Conservation (phyloP, 2,888 invertebrate genomes). For the Conomelus anceps region DNA sequence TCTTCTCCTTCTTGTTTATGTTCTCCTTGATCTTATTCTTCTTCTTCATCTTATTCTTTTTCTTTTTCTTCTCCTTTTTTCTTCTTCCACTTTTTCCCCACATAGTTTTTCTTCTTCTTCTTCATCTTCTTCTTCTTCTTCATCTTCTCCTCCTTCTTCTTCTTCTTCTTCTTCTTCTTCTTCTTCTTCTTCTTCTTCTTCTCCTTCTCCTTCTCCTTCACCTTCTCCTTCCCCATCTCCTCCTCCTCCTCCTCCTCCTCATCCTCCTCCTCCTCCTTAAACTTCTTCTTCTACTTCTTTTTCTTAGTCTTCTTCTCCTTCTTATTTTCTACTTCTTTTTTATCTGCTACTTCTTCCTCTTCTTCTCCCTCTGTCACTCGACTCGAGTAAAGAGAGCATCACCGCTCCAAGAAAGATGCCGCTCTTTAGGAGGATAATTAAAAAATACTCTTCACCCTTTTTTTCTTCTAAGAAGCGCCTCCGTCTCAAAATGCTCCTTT, state of each 20-base stretch:
- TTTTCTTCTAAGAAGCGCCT: no score
- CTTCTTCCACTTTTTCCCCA: background rate
- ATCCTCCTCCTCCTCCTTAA: background rate
- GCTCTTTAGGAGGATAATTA: no score
- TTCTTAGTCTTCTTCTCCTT: background rate
- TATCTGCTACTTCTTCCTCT: background rate
- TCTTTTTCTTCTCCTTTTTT: background rate
- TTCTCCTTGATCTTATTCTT: no score
- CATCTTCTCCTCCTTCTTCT: background rate
- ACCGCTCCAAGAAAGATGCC: no score
- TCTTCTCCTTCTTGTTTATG: background rate
- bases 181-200: background rate
- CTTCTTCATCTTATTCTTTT: no score
- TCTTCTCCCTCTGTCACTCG: background rate
- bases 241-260: no score
- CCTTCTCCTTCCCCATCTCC: no score
- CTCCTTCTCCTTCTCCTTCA: background rate
- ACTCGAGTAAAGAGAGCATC: no score
- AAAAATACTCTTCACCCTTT: no score
- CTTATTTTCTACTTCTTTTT: background rate
- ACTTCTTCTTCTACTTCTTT: background rate
- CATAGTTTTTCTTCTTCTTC: background rate
- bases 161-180: background rate
- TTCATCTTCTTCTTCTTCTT: background rate
- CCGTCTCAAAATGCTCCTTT: no score